Percentiles rank a stretch among this genome's conserved stretches.
phyloP scores from a whole-genome alignment of 2,797 vertebrate genomes.

The Halcyon smyrnensis region DNA sequence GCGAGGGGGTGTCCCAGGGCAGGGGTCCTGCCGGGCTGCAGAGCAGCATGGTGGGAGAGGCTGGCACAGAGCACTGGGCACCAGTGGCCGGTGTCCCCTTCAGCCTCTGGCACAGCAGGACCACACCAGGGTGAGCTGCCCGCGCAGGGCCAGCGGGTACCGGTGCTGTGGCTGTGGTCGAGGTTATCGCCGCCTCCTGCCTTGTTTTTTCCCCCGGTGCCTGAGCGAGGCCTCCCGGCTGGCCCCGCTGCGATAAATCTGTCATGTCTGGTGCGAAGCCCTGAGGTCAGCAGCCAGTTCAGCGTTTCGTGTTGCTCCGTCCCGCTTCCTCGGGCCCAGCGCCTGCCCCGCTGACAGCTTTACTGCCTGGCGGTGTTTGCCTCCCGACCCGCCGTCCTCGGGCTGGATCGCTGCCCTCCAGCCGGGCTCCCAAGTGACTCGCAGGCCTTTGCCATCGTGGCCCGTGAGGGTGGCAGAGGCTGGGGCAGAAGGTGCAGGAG shows the following conservation, averaged over 20 bases:
- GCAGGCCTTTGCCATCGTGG: rapidly evolving
- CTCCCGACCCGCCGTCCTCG: not conserved
- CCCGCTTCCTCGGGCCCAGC: not conserved
- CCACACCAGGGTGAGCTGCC: too few species aligned
- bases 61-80: rapidly evolving
- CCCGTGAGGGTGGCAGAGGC: not conserved
- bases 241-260: conserved; percentile 11
- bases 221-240: not conserved
- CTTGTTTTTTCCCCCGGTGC: conserved; percentile 50
- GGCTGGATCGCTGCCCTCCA: not conserved
- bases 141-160: rapidly evolving
- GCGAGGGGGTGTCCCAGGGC: not conserved
- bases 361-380: not conserved
- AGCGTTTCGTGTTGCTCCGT: not conserved
- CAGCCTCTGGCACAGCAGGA: not conserved
- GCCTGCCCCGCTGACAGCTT: not conserved
- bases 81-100: rapidly evolving
- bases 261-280: not conserved
- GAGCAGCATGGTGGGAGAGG: not conserved
- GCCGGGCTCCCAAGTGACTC: not conserved
- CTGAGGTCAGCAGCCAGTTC: conserved; percentile 30
- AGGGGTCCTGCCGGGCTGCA: not conserved
- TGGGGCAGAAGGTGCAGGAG: not conserved
- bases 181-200: not conserved
- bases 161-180: rapidly evolving